Evolutionary conservation across 2,888 invertebrate genomes (phyloP), one percentile per base, ranked within the genome.

Genomic region (Ornithoptera priamus): DNA sequence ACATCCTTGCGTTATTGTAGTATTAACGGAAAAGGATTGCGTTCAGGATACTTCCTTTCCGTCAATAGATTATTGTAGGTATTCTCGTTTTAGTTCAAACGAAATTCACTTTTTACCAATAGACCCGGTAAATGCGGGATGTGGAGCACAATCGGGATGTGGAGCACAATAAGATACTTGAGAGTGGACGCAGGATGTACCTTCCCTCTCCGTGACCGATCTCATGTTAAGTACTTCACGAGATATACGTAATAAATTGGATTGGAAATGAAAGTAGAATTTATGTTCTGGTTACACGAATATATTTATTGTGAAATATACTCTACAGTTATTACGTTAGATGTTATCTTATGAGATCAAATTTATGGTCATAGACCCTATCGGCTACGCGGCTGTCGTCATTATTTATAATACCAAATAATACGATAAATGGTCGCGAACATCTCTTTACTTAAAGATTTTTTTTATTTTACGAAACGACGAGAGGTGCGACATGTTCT

Each of bases 281-380:
- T 53, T 18, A 10, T 53, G n/a, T 53, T 5, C 18, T 7, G 15
- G 18, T 53, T n/a, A n/a, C 53, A 53, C 46, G 42, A 66, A 53
- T n/a, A 53, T 53, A 53, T 53, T n/a, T n/a, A 53, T 53, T n/a
- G 18, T 53, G 18, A n/a, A n/a, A 53, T 53, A 53, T 53, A 53
- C 53, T 53, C 53, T n/a, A 53, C n/a, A 53, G n/a, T 53, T 53
- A 53, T 53, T 53, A n/a, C 4, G n/a, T 6, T 53, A 53, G 18
- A 53, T 53, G 53, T 53, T 53, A n/a, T 53, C 53, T n/a, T n/a
- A 53, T n/a, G 30, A 66, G 39, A 61, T 56, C 20, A 60, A 62
- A 61, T 36, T 61, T 60, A 61, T 39, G n/a, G 39, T 30, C 20
- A 22, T 17, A 10, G 12, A 15, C 7, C 18, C 10, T n/a, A 53